Evolutionary conservation across 1,140 invertebrate genomes (phyloP).

Genomic region (Drosophila parvula): DNA sequence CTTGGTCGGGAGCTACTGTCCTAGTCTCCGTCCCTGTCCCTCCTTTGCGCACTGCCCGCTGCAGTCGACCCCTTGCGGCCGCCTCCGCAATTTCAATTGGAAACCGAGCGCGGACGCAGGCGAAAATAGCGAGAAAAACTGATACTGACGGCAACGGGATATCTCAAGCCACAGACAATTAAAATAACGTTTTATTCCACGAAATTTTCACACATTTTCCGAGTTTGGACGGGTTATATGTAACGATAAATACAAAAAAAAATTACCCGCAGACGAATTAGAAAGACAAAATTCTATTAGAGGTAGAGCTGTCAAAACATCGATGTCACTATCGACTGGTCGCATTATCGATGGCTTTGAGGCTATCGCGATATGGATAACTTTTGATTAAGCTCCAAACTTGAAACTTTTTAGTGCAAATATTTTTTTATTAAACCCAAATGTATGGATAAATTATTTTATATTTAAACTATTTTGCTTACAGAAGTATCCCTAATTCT

Average conservation of each 20-base stretch:
- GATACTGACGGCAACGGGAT: not conserved
- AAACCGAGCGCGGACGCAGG: constrained; percentile 16
- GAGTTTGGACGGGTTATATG: constrained; percentile 15
- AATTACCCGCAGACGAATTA: constrained; percentile 38
- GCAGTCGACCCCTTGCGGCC: constrained; percentile 17
- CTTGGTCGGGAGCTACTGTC: constrained; percentile 24
- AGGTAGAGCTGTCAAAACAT: constrained; percentile 4
- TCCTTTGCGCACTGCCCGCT: constrained; percentile 10
- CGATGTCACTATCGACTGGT: not conserved
- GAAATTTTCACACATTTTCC: constrained; percentile 1
- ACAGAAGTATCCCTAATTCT: too few species aligned
- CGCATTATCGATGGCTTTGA: too few species aligned
- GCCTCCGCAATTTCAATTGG: constrained; percentile 23
- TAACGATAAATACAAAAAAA: constrained; percentile 41
- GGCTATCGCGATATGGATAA: too few species aligned
- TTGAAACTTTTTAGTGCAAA: too few species aligned
- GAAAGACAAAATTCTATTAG: constrained; percentile 12
- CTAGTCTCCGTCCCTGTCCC: constrained; percentile 14
- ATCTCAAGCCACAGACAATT: not conserved
- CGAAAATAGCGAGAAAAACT: constrained; percentile 18
- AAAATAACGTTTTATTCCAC: constrained; percentile 6
- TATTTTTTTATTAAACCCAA: too few species aligned
- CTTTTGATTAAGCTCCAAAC: too few species aligned
- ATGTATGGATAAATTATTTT: too few species aligned
- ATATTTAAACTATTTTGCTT: too few species aligned